A percentile compares a stretch with the other conserved stretches of the same genome.
phyloP scores from a whole-genome alignment of 2,113 vertebrate species.

The Strix uralensis region DNA sequence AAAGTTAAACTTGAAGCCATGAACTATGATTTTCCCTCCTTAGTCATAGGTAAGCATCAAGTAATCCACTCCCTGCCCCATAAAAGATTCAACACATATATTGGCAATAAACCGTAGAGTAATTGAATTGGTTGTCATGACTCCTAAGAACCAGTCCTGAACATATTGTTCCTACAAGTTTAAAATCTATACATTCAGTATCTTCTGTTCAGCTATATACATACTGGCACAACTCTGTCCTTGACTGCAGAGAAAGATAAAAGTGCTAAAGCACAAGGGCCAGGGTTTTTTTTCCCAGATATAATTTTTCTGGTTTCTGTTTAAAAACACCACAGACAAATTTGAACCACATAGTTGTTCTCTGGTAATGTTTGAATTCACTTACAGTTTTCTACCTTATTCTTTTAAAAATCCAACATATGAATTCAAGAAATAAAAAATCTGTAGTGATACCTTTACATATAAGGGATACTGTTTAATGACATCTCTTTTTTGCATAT shows the following conservation, averaged over 20 bases:
- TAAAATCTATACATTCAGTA: slow-evolving; percentile 52
- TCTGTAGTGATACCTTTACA: background rate
- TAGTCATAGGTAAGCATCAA: background rate
- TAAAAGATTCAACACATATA: slow-evolving; percentile 23
- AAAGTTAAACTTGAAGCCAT: slow-evolving; percentile 34
- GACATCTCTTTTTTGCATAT: background rate
- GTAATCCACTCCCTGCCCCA: slow-evolving; percentile 7
- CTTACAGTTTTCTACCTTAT: background rate
- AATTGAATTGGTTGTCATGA: slow-evolving; percentile 50
- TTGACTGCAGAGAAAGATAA: background rate
- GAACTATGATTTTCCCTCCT: background rate
- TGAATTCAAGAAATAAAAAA: background rate
- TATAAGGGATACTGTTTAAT: background rate
- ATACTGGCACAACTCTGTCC: background rate
- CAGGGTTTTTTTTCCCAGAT: background rate
- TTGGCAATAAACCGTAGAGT: slow-evolving; percentile 37
- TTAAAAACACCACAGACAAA: background rate
- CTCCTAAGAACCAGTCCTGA: slow-evolving; percentile 54
- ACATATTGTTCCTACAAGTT: slow-evolving; percentile 39
- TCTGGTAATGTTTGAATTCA: background rate
- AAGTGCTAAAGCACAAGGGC: background rate
- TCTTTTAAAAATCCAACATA: background rate
- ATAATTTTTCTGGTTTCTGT: background rate
- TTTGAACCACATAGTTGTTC: background rate
- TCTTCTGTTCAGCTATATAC: slow-evolving; percentile 18